Evolutionary conservation across 37 sponge, comb jelly and placozoan genomes (phyloP).

Genomic region (Halisarca cf. caerulea): DNA sequence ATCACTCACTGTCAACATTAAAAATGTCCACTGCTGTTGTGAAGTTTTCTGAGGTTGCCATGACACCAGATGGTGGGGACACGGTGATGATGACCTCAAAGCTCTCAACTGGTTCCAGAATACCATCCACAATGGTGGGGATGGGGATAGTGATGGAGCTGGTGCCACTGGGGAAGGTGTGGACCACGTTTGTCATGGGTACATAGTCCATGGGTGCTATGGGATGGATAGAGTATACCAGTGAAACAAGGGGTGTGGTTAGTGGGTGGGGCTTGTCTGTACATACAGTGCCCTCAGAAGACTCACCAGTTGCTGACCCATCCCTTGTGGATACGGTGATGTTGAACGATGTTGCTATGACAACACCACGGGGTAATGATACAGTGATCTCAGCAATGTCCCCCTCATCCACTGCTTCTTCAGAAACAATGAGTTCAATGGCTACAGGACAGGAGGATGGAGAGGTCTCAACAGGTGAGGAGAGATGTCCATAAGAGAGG

Average conservation of each 20-base stretch:
- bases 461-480: too few relatives aligned
- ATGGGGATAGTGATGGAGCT: neutral
- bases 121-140: constrained; percentile 29
- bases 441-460: too few relatives aligned
- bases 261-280: neutral
- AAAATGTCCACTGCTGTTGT: constrained; percentile 17
- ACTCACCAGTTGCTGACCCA: neutral
- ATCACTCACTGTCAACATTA: constrained; percentile 24
- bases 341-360: neutral
- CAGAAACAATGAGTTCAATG: too few relatives aligned
- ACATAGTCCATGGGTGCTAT: neutral
- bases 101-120: constrained; percentile 18
- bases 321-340: neutral
- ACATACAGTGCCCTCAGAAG: too few relatives aligned
- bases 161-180: constrained; percentile 21
- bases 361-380: neutral
- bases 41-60: too few relatives aligned
- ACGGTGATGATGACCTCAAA: constrained; percentile 18
- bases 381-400: neutral
- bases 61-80: neutral
- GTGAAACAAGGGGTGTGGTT: neutral
- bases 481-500: too few relatives aligned
- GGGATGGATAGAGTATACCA: neutral
- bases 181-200: neutral
- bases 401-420: neutral